These are phyloP conservation scores for Drosophila mojavensis DNA, from an alignment of 1,140 invertebrate genomes.

Conservation along the genomic window DNA sequence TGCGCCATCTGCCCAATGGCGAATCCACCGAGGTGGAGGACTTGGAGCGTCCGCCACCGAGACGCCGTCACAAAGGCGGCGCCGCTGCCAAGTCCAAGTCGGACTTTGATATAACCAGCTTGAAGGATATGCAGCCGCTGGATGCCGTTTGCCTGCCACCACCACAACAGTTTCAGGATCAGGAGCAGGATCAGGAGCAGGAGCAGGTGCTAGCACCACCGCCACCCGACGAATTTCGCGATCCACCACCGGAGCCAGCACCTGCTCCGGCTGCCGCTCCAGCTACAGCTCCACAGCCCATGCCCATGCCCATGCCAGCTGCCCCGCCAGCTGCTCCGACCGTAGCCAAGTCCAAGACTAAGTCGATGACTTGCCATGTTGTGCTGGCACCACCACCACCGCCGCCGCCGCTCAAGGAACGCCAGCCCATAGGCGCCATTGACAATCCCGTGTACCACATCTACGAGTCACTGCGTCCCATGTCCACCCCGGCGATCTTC, in stretches of 20 bases:
- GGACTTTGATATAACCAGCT: conserved; percentile 85
- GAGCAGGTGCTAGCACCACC: conserved; percentile 84
- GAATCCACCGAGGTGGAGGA: conserved; percentile 81
- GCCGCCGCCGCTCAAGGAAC: conserved; percentile 62
- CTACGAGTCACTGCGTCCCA: conserved; percentile 87
- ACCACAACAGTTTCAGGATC: conserved; percentile 92
- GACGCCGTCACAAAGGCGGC: conserved; percentile 52
- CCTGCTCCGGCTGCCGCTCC: conserved; percentile 13
- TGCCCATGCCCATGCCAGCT: conserved; percentile 1
- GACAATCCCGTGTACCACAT: conserved; percentile 92
- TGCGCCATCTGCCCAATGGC: conserved; percentile 71
- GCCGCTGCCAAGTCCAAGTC: conserved; percentile 85
- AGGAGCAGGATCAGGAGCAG: conserved; percentile 85
- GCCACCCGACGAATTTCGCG: conserved; percentile 89
- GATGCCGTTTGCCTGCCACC: conserved; percentile 91
- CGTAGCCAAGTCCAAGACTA: conserved; percentile 37
- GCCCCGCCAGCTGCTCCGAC: conserved; percentile 15
- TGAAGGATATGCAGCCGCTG: conserved; percentile 87
- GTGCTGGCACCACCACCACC: conserved; percentile 31
- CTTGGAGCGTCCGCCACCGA: conserved; percentile 62
- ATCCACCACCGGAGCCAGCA: conserved; percentile 83
- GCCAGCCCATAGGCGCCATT: conserved; percentile 83
- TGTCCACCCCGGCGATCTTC: conserved; percentile 84
- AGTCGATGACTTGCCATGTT: conserved; percentile 46
- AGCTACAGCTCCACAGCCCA: background rate